Base-by-base conservation (phyloP, 2,888 invertebrate species). In the Tachystola acroxantha region DNA sequence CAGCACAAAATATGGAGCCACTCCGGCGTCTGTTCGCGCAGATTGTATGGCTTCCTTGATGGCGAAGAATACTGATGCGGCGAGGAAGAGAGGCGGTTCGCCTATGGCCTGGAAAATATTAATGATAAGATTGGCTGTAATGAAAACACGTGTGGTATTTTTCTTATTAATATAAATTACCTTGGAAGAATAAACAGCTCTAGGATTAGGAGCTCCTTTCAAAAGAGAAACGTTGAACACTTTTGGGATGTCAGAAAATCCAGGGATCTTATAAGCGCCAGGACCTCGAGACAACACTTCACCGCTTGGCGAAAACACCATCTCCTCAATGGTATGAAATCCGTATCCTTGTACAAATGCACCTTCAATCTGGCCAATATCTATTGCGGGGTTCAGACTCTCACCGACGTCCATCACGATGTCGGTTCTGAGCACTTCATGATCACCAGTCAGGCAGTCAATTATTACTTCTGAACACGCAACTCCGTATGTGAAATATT, bases 341-440 rank as follows among this genome's bases (percentile, higher is more conserved):
- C 96, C 96, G 59, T 95, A 94, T 1, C 96, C 96, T 88, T 96
- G 96, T 66, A 93, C 88, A 63, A 96, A 96, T 0, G 91, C 96
- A 2, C 96, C 96, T 79, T 96, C 96, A 2, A 96, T 91, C 84
- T 96, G 96, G 0, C 96, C 96, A 44, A 96, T 93, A 54, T 96
- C 96, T 43, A 96, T 94, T 1, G 96, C 96, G 1, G 96, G 96
- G 71, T 96, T 96, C 37, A 96, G 75, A 72, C 95, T 96, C 56
- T 94, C 91, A 0, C 96, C 96, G 25, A 96, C 80, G 78, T 96
- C 96, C 96, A 96, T 96, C 0, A 96, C 95, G 47, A 96, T 95
- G 57, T 96, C 95, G 3, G 94, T 93, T 54, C 92, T 88, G 12
- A 94, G 64, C 1, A 96, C 92, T 76, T 92, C 90, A 72, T 96